These are phyloP conservation scores for Panthera leo DNA, from an alignment of 2,113 vertebrate species.

Conservation along the genomic window DNA sequence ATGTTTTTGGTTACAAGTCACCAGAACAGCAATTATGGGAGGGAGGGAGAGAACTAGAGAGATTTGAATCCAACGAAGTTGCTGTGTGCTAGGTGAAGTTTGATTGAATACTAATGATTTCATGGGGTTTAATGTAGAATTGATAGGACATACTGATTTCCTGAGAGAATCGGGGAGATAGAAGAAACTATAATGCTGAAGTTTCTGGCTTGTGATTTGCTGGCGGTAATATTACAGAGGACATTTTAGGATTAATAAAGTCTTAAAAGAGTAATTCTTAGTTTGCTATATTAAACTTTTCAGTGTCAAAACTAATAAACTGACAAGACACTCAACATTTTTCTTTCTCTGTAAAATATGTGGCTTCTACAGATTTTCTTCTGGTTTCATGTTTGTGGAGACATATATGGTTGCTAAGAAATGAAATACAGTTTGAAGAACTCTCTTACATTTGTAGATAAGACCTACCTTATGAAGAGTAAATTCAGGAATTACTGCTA, in stretches of 20 bases:
- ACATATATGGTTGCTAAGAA: conserved; percentile 39
- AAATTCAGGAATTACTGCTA: conserved; percentile 26
- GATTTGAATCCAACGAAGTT: background rate
- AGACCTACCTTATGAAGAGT: conserved; percentile 40
- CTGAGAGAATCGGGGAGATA: background rate
- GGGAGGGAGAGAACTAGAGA: background rate
- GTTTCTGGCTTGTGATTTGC: background rate
- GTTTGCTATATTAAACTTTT: background rate
- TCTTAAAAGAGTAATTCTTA: background rate
- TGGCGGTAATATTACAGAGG: background rate
- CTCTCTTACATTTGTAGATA: conserved; percentile 55
- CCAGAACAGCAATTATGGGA: background rate
- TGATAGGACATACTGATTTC: background rate
- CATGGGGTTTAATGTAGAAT: background rate
- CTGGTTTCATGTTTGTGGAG: background rate
- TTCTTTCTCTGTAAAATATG: background rate
- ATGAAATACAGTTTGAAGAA: conserved; percentile 30
- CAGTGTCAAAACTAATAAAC: background rate
- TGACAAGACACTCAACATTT: background rate
- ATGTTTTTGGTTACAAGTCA: background rate
- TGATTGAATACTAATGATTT: background rate
- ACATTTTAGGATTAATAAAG: background rate
- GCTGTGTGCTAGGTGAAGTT: background rate
- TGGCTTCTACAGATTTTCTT: background rate
- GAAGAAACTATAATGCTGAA: background rate